Conservation (phyloP, 1,140 invertebrate genomes). For the Venturia canescens region DNA sequence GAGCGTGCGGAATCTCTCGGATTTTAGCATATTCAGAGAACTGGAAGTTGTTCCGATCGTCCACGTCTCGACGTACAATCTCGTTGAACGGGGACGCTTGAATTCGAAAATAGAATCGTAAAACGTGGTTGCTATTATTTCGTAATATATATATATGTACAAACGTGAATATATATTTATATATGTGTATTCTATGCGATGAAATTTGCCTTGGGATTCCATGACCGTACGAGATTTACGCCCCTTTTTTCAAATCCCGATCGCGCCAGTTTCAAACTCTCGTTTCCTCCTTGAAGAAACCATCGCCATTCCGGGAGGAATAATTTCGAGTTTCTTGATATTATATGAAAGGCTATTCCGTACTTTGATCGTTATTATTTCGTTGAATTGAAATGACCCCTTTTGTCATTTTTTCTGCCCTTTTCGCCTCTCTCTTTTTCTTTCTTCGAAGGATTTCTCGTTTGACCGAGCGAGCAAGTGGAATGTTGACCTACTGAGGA, state of each 20-base stretch:
- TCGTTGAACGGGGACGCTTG: slow-evolving; percentile 17
- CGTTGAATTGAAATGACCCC: background rate
- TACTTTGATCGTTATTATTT: background rate
- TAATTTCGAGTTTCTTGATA: background rate
- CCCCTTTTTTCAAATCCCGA: slow-evolving; percentile 28
- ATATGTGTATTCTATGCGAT: background rate
- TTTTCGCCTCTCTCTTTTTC: slow-evolving; percentile 26
- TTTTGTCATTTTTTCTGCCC: slow-evolving; percentile 53
- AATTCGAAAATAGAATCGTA: slow-evolving; percentile 58
- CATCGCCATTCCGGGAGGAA: slow-evolving; percentile 7
- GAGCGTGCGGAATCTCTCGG: slow-evolving; percentile 50
- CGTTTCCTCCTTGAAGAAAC: background rate
- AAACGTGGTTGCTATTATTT: slow-evolving; percentile 49
- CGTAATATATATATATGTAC: slow-evolving; percentile 13
- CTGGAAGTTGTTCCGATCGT: slow-evolving; percentile 51
- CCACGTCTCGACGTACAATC: slow-evolving; percentile 28
- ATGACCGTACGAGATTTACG: slow-evolving; percentile 43
- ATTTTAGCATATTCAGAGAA: slow-evolving; percentile 65
- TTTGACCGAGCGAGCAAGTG: slow-evolving; percentile 57
- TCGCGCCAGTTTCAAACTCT: slow-evolving; percentile 13
- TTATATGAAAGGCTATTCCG: no score
- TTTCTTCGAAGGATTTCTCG: slow-evolving; percentile 15
- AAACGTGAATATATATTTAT: background rate
- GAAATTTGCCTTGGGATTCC: slow-evolving; percentile 50
- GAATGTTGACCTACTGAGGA: slow-evolving; percentile 67